These are phyloP conservation scores for Illadopsis cleaveri DNA, from an alignment of 2,113 vertebrate species.

Conservation along the genomic window DNA sequence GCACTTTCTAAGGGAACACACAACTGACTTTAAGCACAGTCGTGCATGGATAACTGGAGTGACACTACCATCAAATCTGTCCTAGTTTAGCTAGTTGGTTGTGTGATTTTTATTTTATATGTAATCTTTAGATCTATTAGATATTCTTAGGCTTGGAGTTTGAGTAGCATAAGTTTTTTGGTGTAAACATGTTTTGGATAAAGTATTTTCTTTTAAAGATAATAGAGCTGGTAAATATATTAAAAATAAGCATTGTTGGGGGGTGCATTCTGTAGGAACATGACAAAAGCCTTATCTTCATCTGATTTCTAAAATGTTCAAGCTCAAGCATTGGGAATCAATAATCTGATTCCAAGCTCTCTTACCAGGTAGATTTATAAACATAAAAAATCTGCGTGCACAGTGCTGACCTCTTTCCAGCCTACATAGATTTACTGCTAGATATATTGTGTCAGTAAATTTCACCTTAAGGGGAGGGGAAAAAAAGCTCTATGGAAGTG, in stretches of 20 bases:
- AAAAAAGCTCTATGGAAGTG: background rate
- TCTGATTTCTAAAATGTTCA: background rate
- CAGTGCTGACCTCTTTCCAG: background rate
- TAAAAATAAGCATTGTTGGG: background rate
- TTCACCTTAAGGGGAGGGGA: background rate
- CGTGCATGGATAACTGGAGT: background rate
- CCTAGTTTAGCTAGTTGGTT: background rate
- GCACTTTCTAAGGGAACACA: background rate
- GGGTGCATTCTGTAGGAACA: background rate
- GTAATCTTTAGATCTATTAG: background rate
- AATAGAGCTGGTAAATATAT: background rate
- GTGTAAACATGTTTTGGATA: background rate
- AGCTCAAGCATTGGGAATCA: background rate
- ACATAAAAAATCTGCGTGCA: background rate
- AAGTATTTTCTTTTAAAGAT: background rate
- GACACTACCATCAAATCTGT: background rate
- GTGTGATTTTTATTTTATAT: background rate
- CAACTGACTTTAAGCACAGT: background rate
- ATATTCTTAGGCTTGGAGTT: background rate
- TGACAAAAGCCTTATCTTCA: background rate
- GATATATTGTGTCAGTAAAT: background rate
- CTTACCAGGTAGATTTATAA: background rate
- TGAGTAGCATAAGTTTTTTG: background rate
- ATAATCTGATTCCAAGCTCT: background rate
- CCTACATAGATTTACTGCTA: background rate